phyloP scores from a whole-genome alignment of 2,888 invertebrate species.

The Trileptium ribeirensis region DNA sequence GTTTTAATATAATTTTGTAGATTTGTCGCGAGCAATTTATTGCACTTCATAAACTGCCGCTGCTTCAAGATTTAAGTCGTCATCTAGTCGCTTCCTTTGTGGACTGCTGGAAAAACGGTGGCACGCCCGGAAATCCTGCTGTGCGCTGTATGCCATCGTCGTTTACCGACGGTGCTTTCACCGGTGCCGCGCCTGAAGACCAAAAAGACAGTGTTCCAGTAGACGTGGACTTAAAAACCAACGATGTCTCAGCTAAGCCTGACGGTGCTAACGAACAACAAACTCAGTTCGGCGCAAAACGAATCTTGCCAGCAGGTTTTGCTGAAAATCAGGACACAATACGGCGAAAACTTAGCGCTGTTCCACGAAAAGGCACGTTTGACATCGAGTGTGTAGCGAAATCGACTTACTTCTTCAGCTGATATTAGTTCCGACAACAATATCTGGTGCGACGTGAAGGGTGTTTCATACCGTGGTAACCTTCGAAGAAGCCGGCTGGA shows the following conservation, averaged over 20 bases:
- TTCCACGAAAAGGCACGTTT: constrained; percentile 50
- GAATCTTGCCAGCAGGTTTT: no score
- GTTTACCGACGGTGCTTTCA: neutral
- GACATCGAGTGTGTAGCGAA: constrained; percentile 53
- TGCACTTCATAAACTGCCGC: constrained; percentile 82
- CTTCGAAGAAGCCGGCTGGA: no score
- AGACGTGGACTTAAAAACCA: no score
- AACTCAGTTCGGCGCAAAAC: no score
- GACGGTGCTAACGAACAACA: no score
- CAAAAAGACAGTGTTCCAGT: no score
- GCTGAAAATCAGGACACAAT: neutral
- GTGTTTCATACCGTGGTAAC: no score
- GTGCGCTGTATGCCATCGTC: neutral
- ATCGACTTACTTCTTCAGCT: constrained; percentile 57
- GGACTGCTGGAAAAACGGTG: neutral
- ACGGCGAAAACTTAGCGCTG: constrained; percentile 6
- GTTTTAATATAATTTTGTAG: constrained; percentile 53
- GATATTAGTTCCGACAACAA: constrained; percentile 36
- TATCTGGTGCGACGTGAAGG: no score
- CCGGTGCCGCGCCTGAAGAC: neutral
- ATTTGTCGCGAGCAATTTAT: constrained; percentile 96
- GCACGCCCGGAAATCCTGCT: neutral
- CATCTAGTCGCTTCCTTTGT: constrained; percentile 16
- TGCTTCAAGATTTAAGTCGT: constrained; percentile 64
- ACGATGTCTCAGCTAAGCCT: no score